Percentiles rank a stretch among this genome's conserved stretches.
Conservation (phyloP, 2,888 invertebrate genomes). For the Agrochola circellaris region DNA sequence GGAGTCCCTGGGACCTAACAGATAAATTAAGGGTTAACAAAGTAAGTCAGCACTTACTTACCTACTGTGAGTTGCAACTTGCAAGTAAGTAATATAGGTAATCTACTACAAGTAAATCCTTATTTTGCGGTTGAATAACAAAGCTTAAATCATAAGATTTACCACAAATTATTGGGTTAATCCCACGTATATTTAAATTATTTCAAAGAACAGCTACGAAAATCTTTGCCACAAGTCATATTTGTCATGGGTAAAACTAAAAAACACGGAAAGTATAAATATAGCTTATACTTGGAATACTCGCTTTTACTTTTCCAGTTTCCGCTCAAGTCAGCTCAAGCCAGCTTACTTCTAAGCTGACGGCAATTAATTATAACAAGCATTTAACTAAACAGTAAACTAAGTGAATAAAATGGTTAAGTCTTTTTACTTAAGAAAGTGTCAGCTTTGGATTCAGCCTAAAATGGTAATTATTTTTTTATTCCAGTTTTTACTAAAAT, state of each 20-base stretch:
- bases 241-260: slow-evolving; percentile 39
- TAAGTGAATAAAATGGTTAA: slow-evolving; percentile 16
- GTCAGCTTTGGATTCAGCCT: not conserved
- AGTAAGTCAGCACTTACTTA: not conserved
- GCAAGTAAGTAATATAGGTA: not conserved
- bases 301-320: slow-evolving; percentile 43
- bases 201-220: slow-evolving; percentile 22
- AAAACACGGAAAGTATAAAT: slow-evolving; percentile 34
- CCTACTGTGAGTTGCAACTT: not conserved
- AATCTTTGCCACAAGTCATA: not conserved
- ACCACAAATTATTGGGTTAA: slow-evolving; percentile 26
- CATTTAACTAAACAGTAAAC: not conserved
- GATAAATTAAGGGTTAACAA: no score
- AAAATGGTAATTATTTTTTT: slow-evolving; percentile 26
- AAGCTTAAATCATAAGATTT: slow-evolving; percentile 1
- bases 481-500: not conserved
- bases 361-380: slow-evolving; percentile 12
- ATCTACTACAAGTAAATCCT: not conserved
- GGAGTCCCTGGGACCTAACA: no score
- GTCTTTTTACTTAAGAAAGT: slow-evolving; percentile 10
- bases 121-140: slow-evolving; percentile 25
- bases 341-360: slow-evolving; percentile 15
- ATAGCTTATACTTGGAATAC: slow-evolving; percentile 15
- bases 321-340: slow-evolving; percentile 7
- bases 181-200: slow-evolving; percentile 14